Percentiles rank a stretch among this genome's conserved stretches.
Evolutionary conservation across 2,113 vertebrate genomes (phyloP).

Genomic region (Motacilla alba): DNA sequence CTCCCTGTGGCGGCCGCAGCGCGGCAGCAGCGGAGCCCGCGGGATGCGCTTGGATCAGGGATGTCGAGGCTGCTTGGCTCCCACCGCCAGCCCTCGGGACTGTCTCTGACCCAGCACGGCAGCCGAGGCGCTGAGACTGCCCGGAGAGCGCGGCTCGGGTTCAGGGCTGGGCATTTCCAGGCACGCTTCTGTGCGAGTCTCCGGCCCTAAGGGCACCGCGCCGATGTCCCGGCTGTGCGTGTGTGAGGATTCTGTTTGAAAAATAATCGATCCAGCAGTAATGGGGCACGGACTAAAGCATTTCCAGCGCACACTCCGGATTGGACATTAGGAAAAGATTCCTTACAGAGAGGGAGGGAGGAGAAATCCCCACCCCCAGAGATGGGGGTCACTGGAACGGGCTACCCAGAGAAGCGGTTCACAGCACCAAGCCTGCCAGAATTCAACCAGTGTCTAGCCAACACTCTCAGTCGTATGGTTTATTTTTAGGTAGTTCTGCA

Average conservation of each 20-base stretch:
- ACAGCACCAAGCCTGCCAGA: not conserved
- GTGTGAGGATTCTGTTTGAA: not conserved
- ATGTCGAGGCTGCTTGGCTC: not conserved
- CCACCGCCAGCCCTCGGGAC: not conserved
- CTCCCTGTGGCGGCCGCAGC: not conserved
- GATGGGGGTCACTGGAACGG: not conserved
- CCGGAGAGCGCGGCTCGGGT: not conserved
- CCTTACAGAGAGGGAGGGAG: not conserved
- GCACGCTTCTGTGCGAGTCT: accelerated
- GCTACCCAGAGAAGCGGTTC: not conserved
- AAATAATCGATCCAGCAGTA: not conserved
- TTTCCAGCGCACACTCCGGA: not conserved
- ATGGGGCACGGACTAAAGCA: accelerated
- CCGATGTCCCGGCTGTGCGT: not conserved
- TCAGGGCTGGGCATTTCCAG: not conserved
- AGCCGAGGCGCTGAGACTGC: too few relatives aligned
- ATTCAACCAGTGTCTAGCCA: not conserved
- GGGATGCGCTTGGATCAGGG: not conserved
- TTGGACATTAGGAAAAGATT: not conserved
- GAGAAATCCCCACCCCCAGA: not conserved
- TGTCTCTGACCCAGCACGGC: too few relatives aligned
- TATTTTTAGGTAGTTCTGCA: not conserved
- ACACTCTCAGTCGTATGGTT: not conserved
- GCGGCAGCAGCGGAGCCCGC: accelerated
- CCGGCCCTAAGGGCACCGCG: accelerated